These are phyloP conservation scores for Catagonus wagneri DNA, from an alignment of 2,113 vertebrate genomes.

Conservation along the genomic window DNA sequence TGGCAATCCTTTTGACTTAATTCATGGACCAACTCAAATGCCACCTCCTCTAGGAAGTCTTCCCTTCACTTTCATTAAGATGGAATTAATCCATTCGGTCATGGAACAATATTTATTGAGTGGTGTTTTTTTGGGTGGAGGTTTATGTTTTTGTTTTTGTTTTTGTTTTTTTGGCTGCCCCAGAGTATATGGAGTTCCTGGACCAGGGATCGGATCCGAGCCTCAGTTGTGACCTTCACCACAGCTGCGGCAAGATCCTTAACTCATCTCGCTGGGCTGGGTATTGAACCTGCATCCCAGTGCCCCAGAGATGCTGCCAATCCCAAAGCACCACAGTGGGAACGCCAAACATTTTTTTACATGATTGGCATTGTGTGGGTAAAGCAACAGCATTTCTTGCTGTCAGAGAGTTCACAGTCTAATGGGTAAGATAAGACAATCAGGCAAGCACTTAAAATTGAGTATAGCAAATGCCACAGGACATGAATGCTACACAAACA, in stretches of 20 bases:
- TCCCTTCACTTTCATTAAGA: not conserved
- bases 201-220: no score
- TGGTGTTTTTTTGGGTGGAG: not conserved
- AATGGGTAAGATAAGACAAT: constrained; percentile 30
- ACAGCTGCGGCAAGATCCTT: no score
- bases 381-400: constrained; percentile 28
- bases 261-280: no score
- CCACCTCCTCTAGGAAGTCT: constrained; percentile 3
- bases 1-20: not conserved
- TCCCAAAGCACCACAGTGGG: no score
- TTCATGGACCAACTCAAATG: constrained; percentile 27
- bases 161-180: no score
- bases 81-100: constrained; percentile 19
- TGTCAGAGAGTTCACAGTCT: not conserved
- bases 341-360: not conserved
- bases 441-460: constrained; percentile 15
- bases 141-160: no score
- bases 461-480: not conserved
- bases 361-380: not conserved
- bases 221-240: no score
- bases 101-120: constrained; percentile 23
- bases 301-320: no score
- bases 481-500: not conserved
- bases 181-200: no score
- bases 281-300: no score